Conservation (phyloP, 2,888 invertebrate genomes). For the Caenorhabditis zanzibari region DNA sequence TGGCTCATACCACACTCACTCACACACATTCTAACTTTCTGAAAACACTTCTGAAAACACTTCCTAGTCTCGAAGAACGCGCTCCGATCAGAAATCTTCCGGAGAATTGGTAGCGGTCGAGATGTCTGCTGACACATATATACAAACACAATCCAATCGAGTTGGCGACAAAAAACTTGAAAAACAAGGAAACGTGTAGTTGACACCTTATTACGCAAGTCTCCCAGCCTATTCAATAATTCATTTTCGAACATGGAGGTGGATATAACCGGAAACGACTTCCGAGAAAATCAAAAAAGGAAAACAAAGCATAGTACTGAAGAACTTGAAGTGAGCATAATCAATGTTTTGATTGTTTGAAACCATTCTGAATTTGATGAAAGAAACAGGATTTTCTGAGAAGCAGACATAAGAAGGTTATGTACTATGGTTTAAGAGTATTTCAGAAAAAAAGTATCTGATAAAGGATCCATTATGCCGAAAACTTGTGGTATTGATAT, state of each 20-base stretch:
- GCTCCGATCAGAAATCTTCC: conserved; percentile 59
- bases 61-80: conserved; percentile 53
- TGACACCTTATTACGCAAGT: conserved; percentile 63
- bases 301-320: conserved; percentile 43
- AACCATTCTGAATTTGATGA: not conserved
- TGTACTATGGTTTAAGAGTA: conserved; percentile 44
- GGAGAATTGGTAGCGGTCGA: conserved; percentile 22
- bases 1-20: conserved; percentile 6
- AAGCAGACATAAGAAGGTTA: conserved; percentile 18
- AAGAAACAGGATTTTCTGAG: not conserved
- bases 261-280: conserved; percentile 23
- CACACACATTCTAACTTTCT: conserved; percentile 22
- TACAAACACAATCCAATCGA: conserved; percentile 47
- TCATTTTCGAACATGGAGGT: conserved; percentile 54
- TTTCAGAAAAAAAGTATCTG: conserved; percentile 11
- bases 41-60: conserved; percentile 59
- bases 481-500: not conserved
- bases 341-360: conserved; percentile 48
- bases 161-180: conserved; percentile 24
- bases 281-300: not conserved
- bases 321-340: conserved; percentile 28
- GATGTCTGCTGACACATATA: conserved; percentile 45
- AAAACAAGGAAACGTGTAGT: conserved; percentile 64
- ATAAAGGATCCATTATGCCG: conserved; percentile 1
- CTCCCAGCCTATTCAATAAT: conserved; percentile 47